phyloP scores from a whole-genome alignment of 2,888 invertebrate genomes.

The Chelonus formosanus region DNA sequence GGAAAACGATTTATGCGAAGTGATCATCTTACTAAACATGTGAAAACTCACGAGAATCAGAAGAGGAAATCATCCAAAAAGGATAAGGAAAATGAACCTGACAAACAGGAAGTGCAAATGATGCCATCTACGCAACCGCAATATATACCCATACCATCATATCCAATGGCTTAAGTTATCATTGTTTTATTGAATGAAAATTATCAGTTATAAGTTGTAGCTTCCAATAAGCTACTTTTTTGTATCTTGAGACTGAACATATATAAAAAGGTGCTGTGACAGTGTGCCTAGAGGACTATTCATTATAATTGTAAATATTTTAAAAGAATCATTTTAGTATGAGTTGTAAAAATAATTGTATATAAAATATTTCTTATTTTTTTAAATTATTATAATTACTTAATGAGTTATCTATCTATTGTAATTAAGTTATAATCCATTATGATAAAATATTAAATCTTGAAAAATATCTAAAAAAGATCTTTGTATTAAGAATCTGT shows the following conservation, averaged over 20 bases:
- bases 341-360: slow-evolving; percentile 42
- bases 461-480: no score
- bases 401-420: no score
- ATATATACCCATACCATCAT: slow-evolving; percentile 32
- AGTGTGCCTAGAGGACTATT: slow-evolving; percentile 14
- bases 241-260: slow-evolving; percentile 34
- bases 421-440: no score
- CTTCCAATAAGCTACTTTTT: background rate
- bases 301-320: background rate
- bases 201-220: no score
- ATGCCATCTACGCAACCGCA: slow-evolving; percentile 28
- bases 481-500: background rate
- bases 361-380: slow-evolving; percentile 46
- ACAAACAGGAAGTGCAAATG: slow-evolving; percentile 25
- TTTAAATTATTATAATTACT: background rate
- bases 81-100: slow-evolving; percentile 60
- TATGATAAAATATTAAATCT: no score
- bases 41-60: slow-evolving; percentile 83
- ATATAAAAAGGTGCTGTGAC: slow-evolving; percentile 28
- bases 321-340: background rate
- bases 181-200: background rate
- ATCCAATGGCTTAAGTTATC: slow-evolving; percentile 35
- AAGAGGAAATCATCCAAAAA: slow-evolving; percentile 67
- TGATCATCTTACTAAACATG: slow-evolving; percentile 93
- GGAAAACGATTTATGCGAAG: slow-evolving; percentile 91